A percentile compares a stretch with the other conserved stretches of the same genome.
These are phyloP conservation scores for Dromaius novaehollandiae DNA, from an alignment of 2,113 vertebrate species.

Conservation along the genomic window DNA sequence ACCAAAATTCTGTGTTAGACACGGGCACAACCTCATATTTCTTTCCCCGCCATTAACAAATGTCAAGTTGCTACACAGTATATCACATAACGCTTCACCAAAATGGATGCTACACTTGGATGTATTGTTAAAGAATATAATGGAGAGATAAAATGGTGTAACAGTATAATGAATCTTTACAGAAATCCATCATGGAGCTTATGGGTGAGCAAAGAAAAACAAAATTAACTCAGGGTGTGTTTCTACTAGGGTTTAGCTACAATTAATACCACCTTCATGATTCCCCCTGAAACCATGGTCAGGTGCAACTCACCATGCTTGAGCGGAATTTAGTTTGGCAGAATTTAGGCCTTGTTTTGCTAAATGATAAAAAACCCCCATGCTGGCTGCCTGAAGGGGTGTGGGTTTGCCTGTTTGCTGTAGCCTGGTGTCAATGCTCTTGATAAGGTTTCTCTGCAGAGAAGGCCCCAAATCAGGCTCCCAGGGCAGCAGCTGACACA, in stretches of 20 bases:
- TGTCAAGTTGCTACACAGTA: not conserved
- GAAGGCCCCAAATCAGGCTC: not conserved
- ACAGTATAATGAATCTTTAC: not conserved
- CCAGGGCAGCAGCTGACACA: too few relatives aligned
- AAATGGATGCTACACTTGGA: not conserved
- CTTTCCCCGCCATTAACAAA: constrained; percentile 14
- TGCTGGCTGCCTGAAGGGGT: fast-evolving
- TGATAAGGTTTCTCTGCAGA: not conserved
- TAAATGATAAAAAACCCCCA: not conserved
- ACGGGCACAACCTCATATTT: not conserved
- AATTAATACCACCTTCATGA: not conserved
- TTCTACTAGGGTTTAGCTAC: not conserved
- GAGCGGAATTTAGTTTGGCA: not conserved
- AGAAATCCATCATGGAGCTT: not conserved
- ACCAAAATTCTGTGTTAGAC: not conserved
- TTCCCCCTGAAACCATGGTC: not conserved
- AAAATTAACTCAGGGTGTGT: not conserved
- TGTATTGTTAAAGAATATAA: not conserved
- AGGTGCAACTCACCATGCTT: not conserved
- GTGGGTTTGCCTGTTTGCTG: not conserved
- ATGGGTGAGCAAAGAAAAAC: not conserved
- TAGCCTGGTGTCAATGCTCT: not conserved
- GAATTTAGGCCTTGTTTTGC: not conserved
- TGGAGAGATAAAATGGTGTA: not conserved
- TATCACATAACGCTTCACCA: not conserved